Evolutionary conservation across 2,113 vertebrate species (phyloP), one percentile per base, ranked within the genome.

Genomic region (Cervus canadensis): DNA sequence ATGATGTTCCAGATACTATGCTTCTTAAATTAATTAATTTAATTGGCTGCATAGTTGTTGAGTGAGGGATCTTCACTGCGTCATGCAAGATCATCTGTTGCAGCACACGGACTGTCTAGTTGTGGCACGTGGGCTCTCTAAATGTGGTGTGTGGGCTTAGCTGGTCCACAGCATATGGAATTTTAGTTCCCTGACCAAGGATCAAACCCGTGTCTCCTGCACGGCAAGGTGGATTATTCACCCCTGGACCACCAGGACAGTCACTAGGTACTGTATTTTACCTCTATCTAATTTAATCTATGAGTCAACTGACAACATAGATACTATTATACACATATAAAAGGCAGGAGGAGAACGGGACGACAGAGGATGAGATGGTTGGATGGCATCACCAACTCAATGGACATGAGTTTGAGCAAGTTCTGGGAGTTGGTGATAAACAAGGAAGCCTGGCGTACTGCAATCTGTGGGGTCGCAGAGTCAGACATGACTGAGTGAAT

Each of bases 221-320:
- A 14, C 12, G 0, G 40, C 40, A 26, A 76, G 36, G 71, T 76
- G 71, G 40, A 26, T 26, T 76, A 43, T 43, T 26, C 21, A 76
- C 23, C 40, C 36, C 12, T 43, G 40, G 71, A 26, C 12, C 71
- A 76, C 71, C 71, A 76, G 40, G 40, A 76, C 40, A 26, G 71
- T 26, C 40, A 3, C 71, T 76, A 90, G 84, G 57, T 94, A 59
- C 60, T 52, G 28, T 50, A 8, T 89, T 54, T 94, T 91, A 79
- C 26, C 26, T 60, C 67, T 91, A 57, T 83, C 52, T 92, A 88
- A 89, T 93, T n/a, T 95, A 67, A 91, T 93, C 36, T 95, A 50
- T 78, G 94, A 94, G 9, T 6, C 62, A 95, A 85, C 26, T 84
- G 56, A 52, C 15, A 91, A 93, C 79, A 45, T 83, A 87, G 28